Percentiles rank a stretch among this genome's conserved stretches.
These are phyloP conservation scores for Ommatoiulus sabulosus DNA, from an alignment of 2,888 invertebrate species.

Conservation along the genomic window DNA sequence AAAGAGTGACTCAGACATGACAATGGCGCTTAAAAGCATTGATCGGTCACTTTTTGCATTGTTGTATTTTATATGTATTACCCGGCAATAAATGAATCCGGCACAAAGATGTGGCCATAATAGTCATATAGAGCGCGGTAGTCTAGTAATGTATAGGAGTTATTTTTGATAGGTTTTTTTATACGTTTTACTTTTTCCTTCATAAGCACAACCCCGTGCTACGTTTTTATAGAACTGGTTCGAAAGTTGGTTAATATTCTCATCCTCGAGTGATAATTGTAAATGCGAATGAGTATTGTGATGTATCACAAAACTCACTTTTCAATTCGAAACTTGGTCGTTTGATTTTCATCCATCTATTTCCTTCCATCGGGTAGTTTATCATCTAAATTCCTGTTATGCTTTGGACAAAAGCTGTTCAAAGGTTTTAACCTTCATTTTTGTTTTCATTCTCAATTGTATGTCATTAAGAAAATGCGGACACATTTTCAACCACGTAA, in stretches of 20 bases:
- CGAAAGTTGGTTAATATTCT: background rate
- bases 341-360: background rate
- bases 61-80: background rate
- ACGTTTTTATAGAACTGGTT: background rate
- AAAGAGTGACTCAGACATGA: background rate
- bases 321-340: too few species aligned
- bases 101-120: too few species aligned
- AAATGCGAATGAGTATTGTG: too few species aligned
- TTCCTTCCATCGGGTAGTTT: too few species aligned
- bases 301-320: too few species aligned
- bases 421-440: background rate
- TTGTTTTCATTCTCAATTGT: background rate
- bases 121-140: too few species aligned
- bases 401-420: background rate
- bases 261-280: background rate
- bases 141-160: too few species aligned
- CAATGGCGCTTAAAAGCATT: background rate
- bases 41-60: background rate
- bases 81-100: too few species aligned
- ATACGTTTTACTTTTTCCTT: too few species aligned
- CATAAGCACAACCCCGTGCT: too few species aligned
- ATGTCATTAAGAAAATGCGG: background rate
- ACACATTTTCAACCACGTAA: background rate
- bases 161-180: too few species aligned
- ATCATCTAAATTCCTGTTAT: background rate